These are phyloP conservation scores for Propithecus deckenii DNA, from an alignment of 2,797 vertebrate genomes.

Conservation along the genomic window DNA sequence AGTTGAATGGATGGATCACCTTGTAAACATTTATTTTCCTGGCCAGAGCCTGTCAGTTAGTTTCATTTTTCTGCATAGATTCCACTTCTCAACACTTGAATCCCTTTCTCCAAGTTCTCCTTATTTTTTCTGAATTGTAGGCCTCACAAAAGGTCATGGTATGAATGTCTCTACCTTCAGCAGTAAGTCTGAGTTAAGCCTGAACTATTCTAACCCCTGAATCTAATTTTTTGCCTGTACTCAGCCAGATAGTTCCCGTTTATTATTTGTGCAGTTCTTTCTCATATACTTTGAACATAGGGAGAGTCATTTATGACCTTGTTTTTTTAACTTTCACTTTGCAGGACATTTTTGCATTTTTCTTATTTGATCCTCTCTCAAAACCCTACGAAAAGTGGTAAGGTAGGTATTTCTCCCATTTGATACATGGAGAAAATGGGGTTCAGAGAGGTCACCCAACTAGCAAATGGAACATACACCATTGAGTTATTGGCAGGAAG, in stretches of 20 bases:
- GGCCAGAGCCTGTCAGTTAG: not conserved
- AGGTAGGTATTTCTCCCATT: not conserved
- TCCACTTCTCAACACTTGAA: not conserved
- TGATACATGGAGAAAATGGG: slow-evolving; percentile 46
- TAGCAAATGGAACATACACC: not conserved
- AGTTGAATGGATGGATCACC: not conserved
- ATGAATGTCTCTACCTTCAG: too few relatives aligned
- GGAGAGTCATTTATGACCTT: not conserved
- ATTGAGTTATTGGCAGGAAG: not conserved
- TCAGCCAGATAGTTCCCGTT: not conserved
- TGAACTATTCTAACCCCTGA: not conserved
- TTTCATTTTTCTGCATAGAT: not conserved
- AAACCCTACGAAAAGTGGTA: not conserved
- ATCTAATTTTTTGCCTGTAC: not conserved
- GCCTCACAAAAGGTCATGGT: not conserved
- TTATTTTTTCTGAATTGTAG: not conserved
- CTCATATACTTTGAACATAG: not conserved
- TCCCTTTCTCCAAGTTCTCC: not conserved
- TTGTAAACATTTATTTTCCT: not conserved
- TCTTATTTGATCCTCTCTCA: not conserved
- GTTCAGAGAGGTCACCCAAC: not conserved
- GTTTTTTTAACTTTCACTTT: not conserved
- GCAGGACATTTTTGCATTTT: not conserved
- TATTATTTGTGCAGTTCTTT: not conserved
- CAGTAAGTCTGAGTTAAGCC: not conserved